Percentiles rank a stretch among this genome's conserved stretches.
Conservation (phyloP, 1,140 invertebrate genomes). For the Drosophila ohnishii region DNA sequence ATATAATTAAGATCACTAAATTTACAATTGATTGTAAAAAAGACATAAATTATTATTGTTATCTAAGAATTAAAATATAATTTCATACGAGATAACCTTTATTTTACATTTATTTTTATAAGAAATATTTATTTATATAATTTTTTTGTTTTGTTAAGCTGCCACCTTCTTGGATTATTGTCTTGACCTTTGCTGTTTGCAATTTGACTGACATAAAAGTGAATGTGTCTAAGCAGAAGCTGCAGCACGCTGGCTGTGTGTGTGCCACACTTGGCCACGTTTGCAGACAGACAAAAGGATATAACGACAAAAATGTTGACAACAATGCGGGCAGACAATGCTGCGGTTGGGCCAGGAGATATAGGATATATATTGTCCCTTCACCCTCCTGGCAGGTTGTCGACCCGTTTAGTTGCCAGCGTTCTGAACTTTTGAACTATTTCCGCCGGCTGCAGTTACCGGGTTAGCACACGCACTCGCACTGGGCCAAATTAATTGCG, state of each 20-base stretch:
- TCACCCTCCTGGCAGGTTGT: conserved; percentile 33
- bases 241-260: conserved; percentile 24
- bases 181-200: neutral
- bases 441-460: conserved; percentile 53
- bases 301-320: conserved; percentile 71
- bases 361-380: neutral
- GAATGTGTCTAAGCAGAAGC: conserved; percentile 37
- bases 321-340: conserved; percentile 64
- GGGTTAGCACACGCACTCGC: conserved; percentile 35
- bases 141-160: neutral
- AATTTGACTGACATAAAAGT: conserved; percentile 38
- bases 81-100: too few species aligned
- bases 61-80: too few species aligned
- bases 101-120: too few species aligned
- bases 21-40: too few species aligned
- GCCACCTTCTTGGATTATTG: neutral
- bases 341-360: conserved; percentile 20
- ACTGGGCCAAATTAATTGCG: conserved; percentile 66
- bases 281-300: conserved; percentile 51
- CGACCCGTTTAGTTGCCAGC: conserved; percentile 63
- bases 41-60: too few species aligned
- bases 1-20: neutral
- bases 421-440: conserved; percentile 73
- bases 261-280: conserved; percentile 53
- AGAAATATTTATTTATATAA: too few species aligned